phyloP scores from a whole-genome alignment of 2,888 invertebrate species.

The Chrysotoxum bicinctum region DNA sequence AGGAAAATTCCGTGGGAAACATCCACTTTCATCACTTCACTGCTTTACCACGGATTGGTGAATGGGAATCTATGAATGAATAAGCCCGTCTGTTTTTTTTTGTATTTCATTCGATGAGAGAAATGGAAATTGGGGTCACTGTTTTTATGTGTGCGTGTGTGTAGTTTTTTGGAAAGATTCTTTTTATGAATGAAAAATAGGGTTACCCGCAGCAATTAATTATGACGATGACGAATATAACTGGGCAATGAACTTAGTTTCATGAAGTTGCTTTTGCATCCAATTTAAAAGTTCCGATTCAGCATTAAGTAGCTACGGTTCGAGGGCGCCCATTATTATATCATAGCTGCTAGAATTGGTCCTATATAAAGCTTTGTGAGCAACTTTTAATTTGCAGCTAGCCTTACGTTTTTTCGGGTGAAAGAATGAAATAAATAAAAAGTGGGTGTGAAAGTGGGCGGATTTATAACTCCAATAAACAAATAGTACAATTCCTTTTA shows the following conservation, averaged over 20 bases:
- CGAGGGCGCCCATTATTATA: too few species aligned
- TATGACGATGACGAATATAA: neutral
- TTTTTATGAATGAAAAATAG: constrained; percentile 57
- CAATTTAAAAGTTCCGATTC: too few species aligned
- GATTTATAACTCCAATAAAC: too few species aligned
- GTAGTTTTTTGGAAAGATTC: neutral
- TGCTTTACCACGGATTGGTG: constrained; percentile 34
- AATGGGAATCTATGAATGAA: constrained; percentile 56
- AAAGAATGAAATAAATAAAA: too few species aligned
- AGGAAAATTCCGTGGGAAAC: constrained; percentile 61
- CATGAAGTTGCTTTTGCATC: neutral
- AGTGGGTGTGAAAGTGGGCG: too few species aligned
- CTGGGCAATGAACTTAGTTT: neutral
- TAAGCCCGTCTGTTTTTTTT: neutral
- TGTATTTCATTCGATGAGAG: neutral
- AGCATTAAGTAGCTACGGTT: too few species aligned
- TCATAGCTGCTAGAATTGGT: too few species aligned
- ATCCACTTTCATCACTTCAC: constrained; percentile 11
- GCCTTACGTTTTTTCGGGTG: too few species aligned
- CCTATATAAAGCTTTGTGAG: too few species aligned
- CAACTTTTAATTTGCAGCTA: too few species aligned
- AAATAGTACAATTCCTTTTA: too few species aligned
- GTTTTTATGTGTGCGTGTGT: neutral
- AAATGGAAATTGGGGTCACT: constrained; percentile 9
- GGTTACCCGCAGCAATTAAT: constrained; percentile 41